A percentile compares a stretch with the other conserved stretches of the same genome.
These are phyloP conservation scores for Otus scops DNA, from an alignment of 2,797 vertebrate species.

Conservation along the genomic window DNA sequence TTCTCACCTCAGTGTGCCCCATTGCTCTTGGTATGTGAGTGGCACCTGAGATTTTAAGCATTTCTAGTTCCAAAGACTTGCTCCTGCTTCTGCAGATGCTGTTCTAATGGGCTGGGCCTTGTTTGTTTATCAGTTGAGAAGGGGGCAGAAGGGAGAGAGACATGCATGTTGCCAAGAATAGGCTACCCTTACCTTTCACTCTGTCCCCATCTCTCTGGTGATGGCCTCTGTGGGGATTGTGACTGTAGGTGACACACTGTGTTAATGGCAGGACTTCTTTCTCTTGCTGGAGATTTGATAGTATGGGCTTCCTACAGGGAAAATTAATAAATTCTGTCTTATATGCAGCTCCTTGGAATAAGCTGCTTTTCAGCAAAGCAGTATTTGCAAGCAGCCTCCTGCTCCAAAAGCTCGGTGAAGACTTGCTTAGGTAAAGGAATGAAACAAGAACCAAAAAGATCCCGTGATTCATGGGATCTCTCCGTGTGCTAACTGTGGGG, in stretches of 20 bases:
- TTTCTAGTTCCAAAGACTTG: slow-evolving; percentile 67
- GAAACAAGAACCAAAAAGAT: slow-evolving; percentile 49
- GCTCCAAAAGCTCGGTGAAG: slow-evolving; percentile 2
- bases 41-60: slow-evolving; percentile 51
- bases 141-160: not conserved
- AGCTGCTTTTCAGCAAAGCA: not conserved
- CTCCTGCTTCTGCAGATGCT: slow-evolving; percentile 45
- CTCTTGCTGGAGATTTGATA: not conserved
- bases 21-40: not conserved
- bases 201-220: not conserved
- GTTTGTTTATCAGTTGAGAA: slow-evolving; percentile 31
- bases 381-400: not conserved
- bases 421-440: not conserved
- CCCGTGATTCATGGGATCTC: not conserved
- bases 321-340: not conserved
- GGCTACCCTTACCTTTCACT: not conserved
- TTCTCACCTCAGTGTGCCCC: slow-evolving; percentile 21
- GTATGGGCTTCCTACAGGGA: not conserved
- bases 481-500: not conserved
- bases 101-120: slow-evolving; percentile 38
- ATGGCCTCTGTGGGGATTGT: slow-evolving; percentile 1
- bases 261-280: not conserved
- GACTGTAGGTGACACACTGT: not conserved
- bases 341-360: not conserved
- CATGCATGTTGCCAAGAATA: not conserved